Conservation (phyloP, 2,797 vertebrate genomes). For the Florisuga fusca region DNA sequence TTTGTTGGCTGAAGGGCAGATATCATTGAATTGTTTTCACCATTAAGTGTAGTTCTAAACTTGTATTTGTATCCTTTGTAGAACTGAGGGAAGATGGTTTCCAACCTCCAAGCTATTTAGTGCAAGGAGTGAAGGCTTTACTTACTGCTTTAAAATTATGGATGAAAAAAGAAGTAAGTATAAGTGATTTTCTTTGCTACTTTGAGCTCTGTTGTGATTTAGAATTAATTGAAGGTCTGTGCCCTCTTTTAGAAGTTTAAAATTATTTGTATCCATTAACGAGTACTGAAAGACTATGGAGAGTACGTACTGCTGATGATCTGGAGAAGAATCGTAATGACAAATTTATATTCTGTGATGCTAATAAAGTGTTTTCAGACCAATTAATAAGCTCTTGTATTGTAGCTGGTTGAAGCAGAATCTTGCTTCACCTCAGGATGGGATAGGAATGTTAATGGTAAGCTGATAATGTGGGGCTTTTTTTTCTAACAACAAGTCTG, state of each 20-base stretch:
- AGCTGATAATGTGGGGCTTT: background rate
- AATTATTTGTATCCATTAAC: slow-evolving; percentile 5
- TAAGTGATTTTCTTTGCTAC: slow-evolving; percentile 18
- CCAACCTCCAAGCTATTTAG: slow-evolving; percentile 90
- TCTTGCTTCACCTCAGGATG: background rate
- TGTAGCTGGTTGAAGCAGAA: background rate
- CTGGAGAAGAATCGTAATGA: background rate
- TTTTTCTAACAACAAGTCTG: background rate
- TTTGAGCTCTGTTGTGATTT: slow-evolving; percentile 3
- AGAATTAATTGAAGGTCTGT: background rate
- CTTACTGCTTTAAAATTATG: slow-evolving; percentile 93
- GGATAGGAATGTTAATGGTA: background rate
- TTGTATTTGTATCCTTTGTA: slow-evolving; percentile 66
- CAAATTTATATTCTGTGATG: background rate
- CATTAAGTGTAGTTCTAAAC: background rate
- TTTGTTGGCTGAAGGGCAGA: background rate
- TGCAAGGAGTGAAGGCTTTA: slow-evolving; percentile 96
- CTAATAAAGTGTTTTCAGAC: background rate
- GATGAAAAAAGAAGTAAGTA: slow-evolving; percentile 95
- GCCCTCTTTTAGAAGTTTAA: background rate
- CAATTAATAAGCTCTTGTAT: background rate
- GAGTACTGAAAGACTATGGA: background rate
- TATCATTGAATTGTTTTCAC: background rate
- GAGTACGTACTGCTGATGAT: background rate
- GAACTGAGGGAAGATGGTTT: slow-evolving; percentile 95